A percentile compares a stretch with the other conserved stretches of the same genome.
Evolutionary conservation across 2,113 vertebrate genomes (phyloP).

Genomic region (Probosciger aterrimus): DNA sequence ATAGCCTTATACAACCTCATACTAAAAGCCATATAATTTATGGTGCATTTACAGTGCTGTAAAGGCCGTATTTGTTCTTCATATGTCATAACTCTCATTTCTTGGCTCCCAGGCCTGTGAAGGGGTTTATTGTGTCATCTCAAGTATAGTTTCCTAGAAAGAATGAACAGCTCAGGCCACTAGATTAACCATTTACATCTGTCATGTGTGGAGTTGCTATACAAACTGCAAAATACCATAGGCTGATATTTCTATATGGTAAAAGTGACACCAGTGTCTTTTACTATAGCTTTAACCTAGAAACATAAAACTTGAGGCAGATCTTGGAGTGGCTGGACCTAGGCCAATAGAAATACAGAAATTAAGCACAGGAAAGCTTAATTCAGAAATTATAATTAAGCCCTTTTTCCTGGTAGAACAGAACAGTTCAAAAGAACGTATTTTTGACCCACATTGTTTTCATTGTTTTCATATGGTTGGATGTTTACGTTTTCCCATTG

Average conservation of each 20-base stretch:
- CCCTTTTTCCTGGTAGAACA: neutral
- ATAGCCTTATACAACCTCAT: constrained; percentile 16
- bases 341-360: neutral
- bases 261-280: neutral
- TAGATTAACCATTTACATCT: constrained; percentile 25
- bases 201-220: neutral
- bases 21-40: constrained; percentile 58
- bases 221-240: neutral
- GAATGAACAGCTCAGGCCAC: constrained; percentile 5
- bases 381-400: neutral
- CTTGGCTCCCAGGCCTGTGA: neutral
- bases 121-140: constrained; percentile 66
- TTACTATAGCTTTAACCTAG: neutral
- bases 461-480: neutral
- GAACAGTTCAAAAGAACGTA: neutral
- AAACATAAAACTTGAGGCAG: neutral
- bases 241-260: neutral
- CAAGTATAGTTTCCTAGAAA: constrained; percentile 38
- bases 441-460: neutral
- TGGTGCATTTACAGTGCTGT: neutral
- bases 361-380: neutral
- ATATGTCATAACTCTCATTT: constrained; percentile 47
- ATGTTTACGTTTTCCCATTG: neutral
- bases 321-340: neutral
- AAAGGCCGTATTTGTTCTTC: constrained; percentile 57